Percentiles rank a stretch among this genome's conserved stretches.
Evolutionary conservation across 2,888 invertebrate genomes (phyloP).

Genomic region (Tolmerus cingulatus): DNA sequence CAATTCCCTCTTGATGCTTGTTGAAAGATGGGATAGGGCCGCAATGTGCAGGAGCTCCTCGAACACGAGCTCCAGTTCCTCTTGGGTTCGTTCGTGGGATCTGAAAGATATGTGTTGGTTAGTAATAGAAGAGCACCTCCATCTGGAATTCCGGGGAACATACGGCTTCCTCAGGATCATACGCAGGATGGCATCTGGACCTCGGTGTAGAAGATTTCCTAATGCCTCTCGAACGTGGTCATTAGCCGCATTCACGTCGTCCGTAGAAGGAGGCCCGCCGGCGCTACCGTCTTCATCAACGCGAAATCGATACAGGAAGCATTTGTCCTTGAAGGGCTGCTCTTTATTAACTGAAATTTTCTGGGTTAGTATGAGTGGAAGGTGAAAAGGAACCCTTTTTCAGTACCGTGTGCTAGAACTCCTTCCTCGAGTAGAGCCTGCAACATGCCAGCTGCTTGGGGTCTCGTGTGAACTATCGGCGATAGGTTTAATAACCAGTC

Average conservation of each 20-base stretch:
- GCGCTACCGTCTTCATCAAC: conserved; percentile 74
- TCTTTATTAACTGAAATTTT: conserved; percentile 73
- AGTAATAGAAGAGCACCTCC: not conserved
- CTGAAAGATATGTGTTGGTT: conserved; percentile 61
- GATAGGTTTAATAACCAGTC: conserved; percentile 78
- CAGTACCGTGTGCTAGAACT: conserved; percentile 73
- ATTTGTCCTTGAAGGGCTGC: conserved; percentile 83
- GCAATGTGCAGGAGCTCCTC: conserved; percentile 84
- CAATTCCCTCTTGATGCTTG: conserved; percentile 81
- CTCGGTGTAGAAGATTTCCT: conserved; percentile 72
- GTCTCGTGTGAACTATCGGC: conserved; percentile 70
- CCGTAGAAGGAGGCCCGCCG: conserved; percentile 67
- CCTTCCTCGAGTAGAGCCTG: conserved; percentile 83
- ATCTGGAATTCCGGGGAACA: conserved; percentile 56
- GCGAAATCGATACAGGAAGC: conserved; percentile 81
- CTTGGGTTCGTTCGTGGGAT: conserved; percentile 76
- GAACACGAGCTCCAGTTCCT: conserved; percentile 83
- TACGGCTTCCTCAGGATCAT: conserved; percentile 83
- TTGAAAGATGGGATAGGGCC: conserved; percentile 80
- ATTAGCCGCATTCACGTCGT: conserved; percentile 72
- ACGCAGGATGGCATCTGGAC: conserved; percentile 80
- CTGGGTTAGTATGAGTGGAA: not conserved
- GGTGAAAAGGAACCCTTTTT: not conserved
- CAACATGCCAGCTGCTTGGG: conserved; percentile 83
- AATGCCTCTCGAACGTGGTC: conserved; percentile 74